phyloP scores from a whole-genome alignment of 1,140 invertebrate genomes.

The Anoplolepis gracilipes region DNA sequence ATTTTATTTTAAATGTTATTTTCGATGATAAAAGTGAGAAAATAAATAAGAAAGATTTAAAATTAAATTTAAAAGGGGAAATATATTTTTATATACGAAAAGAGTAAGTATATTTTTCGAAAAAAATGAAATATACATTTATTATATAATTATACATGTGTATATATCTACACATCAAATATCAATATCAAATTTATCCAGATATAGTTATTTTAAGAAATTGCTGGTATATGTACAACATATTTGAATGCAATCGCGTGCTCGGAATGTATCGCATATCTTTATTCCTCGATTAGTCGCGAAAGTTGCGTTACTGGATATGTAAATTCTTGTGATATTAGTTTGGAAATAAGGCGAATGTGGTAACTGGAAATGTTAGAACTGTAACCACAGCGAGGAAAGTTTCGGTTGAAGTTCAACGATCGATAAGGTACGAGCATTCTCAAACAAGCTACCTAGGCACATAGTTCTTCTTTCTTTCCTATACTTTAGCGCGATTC shows the following conservation, averaged over 20 bases:
- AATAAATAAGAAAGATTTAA: not conserved
- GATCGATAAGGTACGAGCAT: conserved; percentile 58
- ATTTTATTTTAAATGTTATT: not conserved
- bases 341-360: conserved; percentile 43
- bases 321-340: conserved; percentile 61
- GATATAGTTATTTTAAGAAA: not conserved
- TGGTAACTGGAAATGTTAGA: conserved; percentile 36
- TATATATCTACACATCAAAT: not conserved
- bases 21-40: not conserved
- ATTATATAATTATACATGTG: not conserved
- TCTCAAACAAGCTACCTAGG: conserved; percentile 65
- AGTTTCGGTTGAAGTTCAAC: conserved; percentile 30
- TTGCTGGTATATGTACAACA: not conserved
- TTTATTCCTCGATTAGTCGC: not conserved
- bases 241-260: conserved; percentile 17
- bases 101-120: not conserved
- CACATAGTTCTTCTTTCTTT: conserved; percentile 46
- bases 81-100: not conserved
- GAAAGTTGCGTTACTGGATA: conserved; percentile 37
- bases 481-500: conserved; percentile 52
- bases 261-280: conserved; percentile 22
- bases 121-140: not conserved
- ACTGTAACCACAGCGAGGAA: conserved; percentile 21
- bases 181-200: not conserved
- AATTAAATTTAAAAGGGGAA: not conserved